Evolutionary conservation across 2,797 vertebrate genomes (phyloP).

Genomic region (Crax fasciolata): DNA sequence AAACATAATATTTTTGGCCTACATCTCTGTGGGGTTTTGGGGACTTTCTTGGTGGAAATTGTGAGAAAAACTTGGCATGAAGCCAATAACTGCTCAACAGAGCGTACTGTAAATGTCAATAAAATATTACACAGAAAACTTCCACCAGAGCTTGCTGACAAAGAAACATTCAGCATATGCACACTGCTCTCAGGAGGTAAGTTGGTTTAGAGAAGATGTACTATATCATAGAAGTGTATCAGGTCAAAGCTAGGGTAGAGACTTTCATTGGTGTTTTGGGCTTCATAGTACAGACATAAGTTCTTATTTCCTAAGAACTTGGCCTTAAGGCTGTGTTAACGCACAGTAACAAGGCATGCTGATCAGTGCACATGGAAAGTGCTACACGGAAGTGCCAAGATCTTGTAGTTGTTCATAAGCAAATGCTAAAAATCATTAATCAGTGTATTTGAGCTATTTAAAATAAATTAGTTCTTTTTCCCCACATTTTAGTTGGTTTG

Average conservation of each 20-base stretch:
- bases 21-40: background rate
- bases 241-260: background rate
- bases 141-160: background rate
- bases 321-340: background rate
- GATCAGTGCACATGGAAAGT: background rate
- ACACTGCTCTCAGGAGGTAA: background rate
- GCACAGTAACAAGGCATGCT: background rate
- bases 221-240: background rate
- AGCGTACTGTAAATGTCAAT: background rate
- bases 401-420: background rate
- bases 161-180: background rate
- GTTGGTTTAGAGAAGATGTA: background rate
- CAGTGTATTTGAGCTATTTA: background rate
- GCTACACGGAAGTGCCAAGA: background rate
- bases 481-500: background rate
- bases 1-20: background rate
- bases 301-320: background rate
- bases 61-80: fast-evolving
- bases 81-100: background rate
- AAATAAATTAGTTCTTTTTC: background rate
- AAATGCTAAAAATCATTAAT: background rate
- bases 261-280: background rate
- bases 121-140: background rate
- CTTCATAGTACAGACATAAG: background rate
- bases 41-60: fast-evolving